phyloP scores from a whole-genome alignment of 2,113 vertebrate species.

The Daubentonia madagascariensis region DNA sequence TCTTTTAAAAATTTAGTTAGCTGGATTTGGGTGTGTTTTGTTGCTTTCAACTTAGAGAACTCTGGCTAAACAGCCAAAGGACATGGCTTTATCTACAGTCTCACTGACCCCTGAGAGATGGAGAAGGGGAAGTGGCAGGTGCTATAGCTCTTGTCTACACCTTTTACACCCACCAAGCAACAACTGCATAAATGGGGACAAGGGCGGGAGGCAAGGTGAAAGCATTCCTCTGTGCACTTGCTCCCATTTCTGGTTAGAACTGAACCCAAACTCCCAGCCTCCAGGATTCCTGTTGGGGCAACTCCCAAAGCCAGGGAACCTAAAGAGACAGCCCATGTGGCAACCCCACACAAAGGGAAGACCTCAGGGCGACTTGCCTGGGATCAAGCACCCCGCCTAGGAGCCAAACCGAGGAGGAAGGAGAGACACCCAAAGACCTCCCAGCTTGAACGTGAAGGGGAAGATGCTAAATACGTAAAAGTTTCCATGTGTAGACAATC shows the following conservation, averaged over 20 bases:
- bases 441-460: conserved; percentile 3
- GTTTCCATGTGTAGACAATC: background rate
- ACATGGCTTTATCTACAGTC: background rate
- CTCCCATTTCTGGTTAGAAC: background rate
- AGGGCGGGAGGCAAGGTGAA: background rate
- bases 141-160: background rate
- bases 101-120: background rate
- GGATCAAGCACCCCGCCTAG: background rate
- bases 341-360: background rate
- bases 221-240: background rate
- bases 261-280: background rate
- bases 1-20: background rate
- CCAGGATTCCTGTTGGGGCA: background rate
- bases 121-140: background rate
- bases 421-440: background rate
- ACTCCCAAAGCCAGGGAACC: background rate
- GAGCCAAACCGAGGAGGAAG: background rate
- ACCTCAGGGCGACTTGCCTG: background rate
- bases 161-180: too few species aligned
- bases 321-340: background rate
- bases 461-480: background rate
- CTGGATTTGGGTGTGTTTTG: background rate
- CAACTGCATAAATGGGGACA: background rate
- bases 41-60: background rate
- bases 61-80: background rate